Conservation (phyloP, 2,888 invertebrate species). For the Pheosia gnoma region DNA sequence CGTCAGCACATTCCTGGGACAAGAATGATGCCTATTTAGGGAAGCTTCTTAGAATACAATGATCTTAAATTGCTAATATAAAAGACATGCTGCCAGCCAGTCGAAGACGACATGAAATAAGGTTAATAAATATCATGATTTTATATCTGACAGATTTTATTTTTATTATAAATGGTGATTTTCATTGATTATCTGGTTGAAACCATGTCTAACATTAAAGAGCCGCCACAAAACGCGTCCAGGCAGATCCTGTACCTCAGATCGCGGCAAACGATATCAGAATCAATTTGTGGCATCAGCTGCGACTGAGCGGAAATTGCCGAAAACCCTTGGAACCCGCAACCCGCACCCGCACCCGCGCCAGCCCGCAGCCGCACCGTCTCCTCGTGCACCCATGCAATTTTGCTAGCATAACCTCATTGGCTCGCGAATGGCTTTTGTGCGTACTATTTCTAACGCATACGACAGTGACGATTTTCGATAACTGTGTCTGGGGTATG, state of each 20-base stretch:
- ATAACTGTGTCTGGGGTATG: neutral
- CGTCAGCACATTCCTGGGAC: too few relatives aligned
- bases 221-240: too few relatives aligned
- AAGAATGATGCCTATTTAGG: neutral
- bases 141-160: too few relatives aligned
- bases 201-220: too few relatives aligned
- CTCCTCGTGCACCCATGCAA: slow-evolving; percentile 26
- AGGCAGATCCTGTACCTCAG: slow-evolving; percentile 7
- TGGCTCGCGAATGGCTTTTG: slow-evolving; percentile 8
- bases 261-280: slow-evolving; percentile 21
- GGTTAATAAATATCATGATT: too few relatives aligned
- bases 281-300: slow-evolving; percentile 45
- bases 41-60: neutral
- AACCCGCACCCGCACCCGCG: slow-evolving; percentile 11
- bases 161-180: too few relatives aligned
- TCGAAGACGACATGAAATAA: too few relatives aligned
- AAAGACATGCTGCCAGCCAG: too few relatives aligned
- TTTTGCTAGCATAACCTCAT: slow-evolving; percentile 35
- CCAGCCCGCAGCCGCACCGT: slow-evolving; percentile 16
- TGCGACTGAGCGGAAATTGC: slow-evolving; percentile 47
- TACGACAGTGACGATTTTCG: neutral
- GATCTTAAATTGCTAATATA: too few relatives aligned
- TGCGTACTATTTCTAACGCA: neutral
- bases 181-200: too few relatives aligned
- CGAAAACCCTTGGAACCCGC: slow-evolving; percentile 36